These are phyloP conservation scores for Toxostoma redivivum DNA, from an alignment of 2,113 vertebrate genomes.

Conservation along the genomic window DNA sequence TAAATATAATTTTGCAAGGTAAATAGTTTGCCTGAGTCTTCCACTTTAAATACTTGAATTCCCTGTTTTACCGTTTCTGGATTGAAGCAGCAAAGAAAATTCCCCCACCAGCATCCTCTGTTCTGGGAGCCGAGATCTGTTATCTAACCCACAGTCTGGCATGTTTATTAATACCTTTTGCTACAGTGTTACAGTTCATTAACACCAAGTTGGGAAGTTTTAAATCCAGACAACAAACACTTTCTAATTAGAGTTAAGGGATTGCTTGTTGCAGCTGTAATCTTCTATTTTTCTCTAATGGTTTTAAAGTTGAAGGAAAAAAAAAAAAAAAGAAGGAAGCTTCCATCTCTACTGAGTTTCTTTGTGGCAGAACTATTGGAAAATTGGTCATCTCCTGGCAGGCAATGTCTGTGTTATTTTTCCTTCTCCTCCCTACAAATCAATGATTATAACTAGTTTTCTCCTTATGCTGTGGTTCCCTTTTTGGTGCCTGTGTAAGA, in stretches of 20 bases:
- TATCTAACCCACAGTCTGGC: neutral
- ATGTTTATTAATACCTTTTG: conserved; percentile 32
- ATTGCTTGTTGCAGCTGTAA: conserved; percentile 31
- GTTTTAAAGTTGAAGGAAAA: neutral
- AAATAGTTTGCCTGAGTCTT: neutral
- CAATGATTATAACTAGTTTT: conserved; percentile 12
- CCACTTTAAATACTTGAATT: neutral
- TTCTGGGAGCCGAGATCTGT: neutral
- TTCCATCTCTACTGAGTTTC: neutral
- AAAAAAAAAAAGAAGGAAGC: neutral
- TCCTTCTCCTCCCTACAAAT: neutral
- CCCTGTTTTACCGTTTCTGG: neutral
- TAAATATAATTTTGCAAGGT: neutral
- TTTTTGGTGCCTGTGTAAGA: neutral
- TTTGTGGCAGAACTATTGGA: conserved; percentile 23
- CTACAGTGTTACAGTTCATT: conserved; percentile 31
- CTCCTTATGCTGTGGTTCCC: neutral
- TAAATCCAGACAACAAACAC: conserved; percentile 42
- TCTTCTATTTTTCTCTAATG: conserved; percentile 30
- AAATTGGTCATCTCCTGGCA: conserved; percentile 47
- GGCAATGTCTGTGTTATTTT: neutral
- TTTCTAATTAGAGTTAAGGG: conserved; percentile 45
- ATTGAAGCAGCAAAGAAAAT: neutral
- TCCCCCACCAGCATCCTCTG: neutral
- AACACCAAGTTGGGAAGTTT: conserved; percentile 26